Percentiles rank a stretch among this genome's conserved stretches.
Conservation (phyloP, 2,888 invertebrate genomes). For the Branchellion lobata region DNA sequence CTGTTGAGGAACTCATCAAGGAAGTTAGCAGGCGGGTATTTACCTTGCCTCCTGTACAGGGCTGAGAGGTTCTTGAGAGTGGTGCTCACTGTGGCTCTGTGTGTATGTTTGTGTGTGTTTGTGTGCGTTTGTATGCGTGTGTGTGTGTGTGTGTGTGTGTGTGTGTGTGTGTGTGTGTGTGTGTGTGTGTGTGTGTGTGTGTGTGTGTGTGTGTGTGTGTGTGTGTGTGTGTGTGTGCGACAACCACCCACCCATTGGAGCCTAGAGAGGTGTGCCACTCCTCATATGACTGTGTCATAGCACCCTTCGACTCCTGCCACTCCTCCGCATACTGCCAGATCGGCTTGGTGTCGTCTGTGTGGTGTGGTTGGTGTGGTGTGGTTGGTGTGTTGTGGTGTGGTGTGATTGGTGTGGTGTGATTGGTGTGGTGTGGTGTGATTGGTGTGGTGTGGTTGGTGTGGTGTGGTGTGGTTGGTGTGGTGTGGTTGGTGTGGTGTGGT, state of each 20-base stretch:
- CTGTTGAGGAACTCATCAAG: constrained; percentile 95
- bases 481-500: not conserved
- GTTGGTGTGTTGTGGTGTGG: too few relatives aligned
- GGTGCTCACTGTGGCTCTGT: constrained; percentile 69
- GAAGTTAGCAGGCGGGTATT: constrained; percentile 98
- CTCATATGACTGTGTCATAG: not conserved
- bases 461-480: not conserved
- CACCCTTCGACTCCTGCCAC: constrained; percentile 85
- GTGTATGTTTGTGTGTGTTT: too few relatives aligned
- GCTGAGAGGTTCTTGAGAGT: constrained; percentile 97
- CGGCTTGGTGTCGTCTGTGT: constrained; percentile 82
- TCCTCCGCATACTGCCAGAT: constrained; percentile 99
- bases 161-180: too few relatives aligned
- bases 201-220: too few relatives aligned
- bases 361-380: not conserved
- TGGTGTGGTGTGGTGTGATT: too few relatives aligned
- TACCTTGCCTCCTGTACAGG: constrained; percentile 94
- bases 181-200: too few relatives aligned
- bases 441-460: constrained; percentile 57
- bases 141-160: too few relatives aligned
- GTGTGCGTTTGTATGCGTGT: too few relatives aligned
- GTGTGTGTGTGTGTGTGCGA: too few relatives aligned
- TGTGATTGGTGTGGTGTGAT: too few relatives aligned
- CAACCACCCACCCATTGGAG: constrained; percentile 19
- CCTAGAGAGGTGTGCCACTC: constrained; percentile 31